These are phyloP conservation scores for Parauchenoglanis punctatus DNA, from an alignment of 2,797 vertebrate genomes.

Conservation along the genomic window DNA sequence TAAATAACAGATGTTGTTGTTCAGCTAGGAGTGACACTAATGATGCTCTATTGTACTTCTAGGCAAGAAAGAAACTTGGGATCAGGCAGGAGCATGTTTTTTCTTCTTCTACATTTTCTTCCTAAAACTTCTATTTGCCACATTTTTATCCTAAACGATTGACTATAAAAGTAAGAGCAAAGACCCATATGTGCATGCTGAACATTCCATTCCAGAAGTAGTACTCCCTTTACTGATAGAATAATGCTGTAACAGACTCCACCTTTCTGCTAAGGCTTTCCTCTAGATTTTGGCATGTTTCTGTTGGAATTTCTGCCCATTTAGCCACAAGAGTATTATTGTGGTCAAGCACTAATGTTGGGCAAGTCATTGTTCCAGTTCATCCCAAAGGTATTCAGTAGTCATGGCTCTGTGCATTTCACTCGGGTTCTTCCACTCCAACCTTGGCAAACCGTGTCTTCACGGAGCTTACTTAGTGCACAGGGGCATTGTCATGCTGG, in stretches of 20 bases:
- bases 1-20: slow-evolving; percentile 36
- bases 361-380: background rate
- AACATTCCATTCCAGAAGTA: background rate
- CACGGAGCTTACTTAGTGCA: background rate
- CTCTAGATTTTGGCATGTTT: background rate
- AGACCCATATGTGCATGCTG: background rate
- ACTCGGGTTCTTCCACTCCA: background rate
- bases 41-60: slow-evolving; percentile 29
- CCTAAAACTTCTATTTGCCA: background rate
- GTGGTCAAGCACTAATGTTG: background rate
- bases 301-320: background rate
- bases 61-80: slow-evolving; percentile 21
- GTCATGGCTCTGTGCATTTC: background rate
- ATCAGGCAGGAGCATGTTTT: slow-evolving; percentile 11
- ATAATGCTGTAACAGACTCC: background rate
- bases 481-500: background rate
- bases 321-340: background rate
- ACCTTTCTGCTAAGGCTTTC: background rate
- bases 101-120: background rate
- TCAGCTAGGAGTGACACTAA: slow-evolving; percentile 39
- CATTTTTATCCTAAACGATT: slow-evolving; percentile 1
- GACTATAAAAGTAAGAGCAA: background rate
- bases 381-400: background rate
- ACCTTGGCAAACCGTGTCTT: background rate
- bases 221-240: background rate